Evolutionary conservation across 2,888 invertebrate species (phyloP), one percentile per base, ranked within the genome.

Genomic region (Campaea margaritaria): DNA sequence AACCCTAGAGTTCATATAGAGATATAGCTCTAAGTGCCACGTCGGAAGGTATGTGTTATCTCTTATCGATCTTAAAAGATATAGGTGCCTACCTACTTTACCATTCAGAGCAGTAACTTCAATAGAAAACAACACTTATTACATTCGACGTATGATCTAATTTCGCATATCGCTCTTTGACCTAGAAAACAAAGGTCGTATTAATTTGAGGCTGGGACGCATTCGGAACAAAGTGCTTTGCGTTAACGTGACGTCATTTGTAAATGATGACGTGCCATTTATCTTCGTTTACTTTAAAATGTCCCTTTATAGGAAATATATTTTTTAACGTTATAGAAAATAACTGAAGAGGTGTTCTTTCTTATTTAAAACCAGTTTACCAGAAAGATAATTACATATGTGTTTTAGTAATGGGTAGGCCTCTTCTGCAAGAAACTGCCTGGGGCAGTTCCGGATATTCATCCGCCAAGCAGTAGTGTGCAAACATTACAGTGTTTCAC

Each of bases 171-270:
- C 69, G 55, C 54, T 41, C 65, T 63, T 53, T 86, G 87, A 88
- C 88, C 89, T 85, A 87, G 75, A 86, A 86, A 83, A 60, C 50
- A 47, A 74, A 80, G 82, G 82, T 81, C 79, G 80, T 80, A 79
- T 81, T 83, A 84, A 86, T 86, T 82, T 79, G 79, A 78, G 65
- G 73, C 82, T 82, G 81, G 75, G 78, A 72, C 77, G 82, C 68
- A 83, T 74, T 80, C 72, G 67, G 78, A 54, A 36, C 49, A 21
- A 48, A 61, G 64, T 62, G 65, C 68, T 73, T 78, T 75, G 72
- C 71, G 62, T 60, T 72, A 73, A 74, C 70, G 78, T 78, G 74
- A 81, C 56, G 58, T 51, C 60, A 51, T 62, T 50, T 53, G 45
- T 54, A 9, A 62, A 42, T 13, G 47, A 16, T 42, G n/a, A 9